Evolutionary conservation across 2,888 invertebrate species (phyloP).

Genomic region (Operophtera brumata): DNA sequence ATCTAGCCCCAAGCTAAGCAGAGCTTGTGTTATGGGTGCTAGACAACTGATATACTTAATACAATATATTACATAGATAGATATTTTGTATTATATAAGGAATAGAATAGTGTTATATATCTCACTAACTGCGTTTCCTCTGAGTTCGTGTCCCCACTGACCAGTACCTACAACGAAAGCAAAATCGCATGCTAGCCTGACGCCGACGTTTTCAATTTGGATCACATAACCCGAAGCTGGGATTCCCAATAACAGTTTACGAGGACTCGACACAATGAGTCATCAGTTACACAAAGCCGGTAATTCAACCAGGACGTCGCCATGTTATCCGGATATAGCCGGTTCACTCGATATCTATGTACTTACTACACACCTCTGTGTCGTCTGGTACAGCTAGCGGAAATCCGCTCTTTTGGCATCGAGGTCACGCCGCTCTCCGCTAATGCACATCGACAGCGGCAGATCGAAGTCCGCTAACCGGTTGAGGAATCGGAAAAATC

Average conservation of each 20-base stretch:
- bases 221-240: constrained; percentile 32
- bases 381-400: not conserved
- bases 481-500: not conserved
- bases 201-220: constrained; percentile 30
- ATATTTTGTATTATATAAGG: too few species aligned
- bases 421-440: not conserved
- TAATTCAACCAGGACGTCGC: constrained; percentile 49
- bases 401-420: constrained; percentile 1
- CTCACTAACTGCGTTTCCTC: too few species aligned
- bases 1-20: too few species aligned
- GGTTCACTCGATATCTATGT: constrained; percentile 35
- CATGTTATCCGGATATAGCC: constrained; percentile 49
- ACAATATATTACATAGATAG: too few species aligned
- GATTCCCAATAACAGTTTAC: constrained; percentile 50
- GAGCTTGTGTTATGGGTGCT: too few species aligned
- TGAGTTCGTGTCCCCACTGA: constrained; percentile 8
- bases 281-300: constrained; percentile 55
- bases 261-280: constrained; percentile 47
- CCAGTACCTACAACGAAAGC: constrained; percentile 19
- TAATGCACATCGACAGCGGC: constrained; percentile 1
- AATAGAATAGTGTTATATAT: too few species aligned
- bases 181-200: constrained; percentile 25
- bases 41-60: too few species aligned
- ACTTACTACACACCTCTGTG: constrained; percentile 24
- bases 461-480: not conserved